Conservation (phyloP, 1,140 invertebrate genomes). For the Cataglyphis hispanica region DNA sequence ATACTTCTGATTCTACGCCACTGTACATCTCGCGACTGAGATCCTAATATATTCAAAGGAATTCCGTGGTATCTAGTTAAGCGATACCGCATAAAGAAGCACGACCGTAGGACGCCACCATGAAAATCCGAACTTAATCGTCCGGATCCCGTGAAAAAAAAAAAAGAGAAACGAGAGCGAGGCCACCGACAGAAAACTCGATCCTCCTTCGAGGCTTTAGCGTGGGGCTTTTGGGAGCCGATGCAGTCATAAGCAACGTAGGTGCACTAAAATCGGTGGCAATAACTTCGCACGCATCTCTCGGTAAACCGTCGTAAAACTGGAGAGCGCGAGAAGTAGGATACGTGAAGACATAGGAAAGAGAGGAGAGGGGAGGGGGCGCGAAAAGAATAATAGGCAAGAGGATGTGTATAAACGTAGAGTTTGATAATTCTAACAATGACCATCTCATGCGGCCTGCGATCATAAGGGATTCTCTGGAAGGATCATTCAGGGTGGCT, state of each 20-base stretch:
- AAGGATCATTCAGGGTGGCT: slow-evolving; percentile 53
- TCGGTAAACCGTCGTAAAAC: slow-evolving; percentile 73
- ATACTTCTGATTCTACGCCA: slow-evolving; percentile 39
- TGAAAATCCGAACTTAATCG: slow-evolving; percentile 67
- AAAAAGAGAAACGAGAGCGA: slow-evolving; percentile 63
- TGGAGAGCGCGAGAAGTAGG: slow-evolving; percentile 19
- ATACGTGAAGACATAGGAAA: background rate
- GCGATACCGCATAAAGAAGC: slow-evolving; percentile 59
- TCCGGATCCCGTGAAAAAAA: slow-evolving; percentile 46
- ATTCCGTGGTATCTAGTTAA: slow-evolving; percentile 64
- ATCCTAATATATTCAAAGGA: slow-evolving; percentile 62
- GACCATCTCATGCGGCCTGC: slow-evolving; percentile 64
- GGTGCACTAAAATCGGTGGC: slow-evolving; percentile 78
- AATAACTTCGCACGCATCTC: slow-evolving; percentile 80
- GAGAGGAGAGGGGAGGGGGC: no score
- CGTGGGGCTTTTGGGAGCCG: slow-evolving; percentile 56
- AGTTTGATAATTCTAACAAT: slow-evolving; percentile 84
- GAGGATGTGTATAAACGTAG: slow-evolving; percentile 68
- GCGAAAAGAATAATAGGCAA: no score
- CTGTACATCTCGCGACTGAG: slow-evolving; percentile 28
- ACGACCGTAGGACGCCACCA: slow-evolving; percentile 39
- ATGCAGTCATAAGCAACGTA: slow-evolving; percentile 79
- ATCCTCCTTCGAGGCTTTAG: slow-evolving; percentile 48
- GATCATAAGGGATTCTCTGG: slow-evolving; percentile 57
- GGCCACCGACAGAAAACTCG: slow-evolving; percentile 59